Evolutionary conservation across 2,888 invertebrate species (phyloP).

Genomic region (Serripes groenlandicus): DNA sequence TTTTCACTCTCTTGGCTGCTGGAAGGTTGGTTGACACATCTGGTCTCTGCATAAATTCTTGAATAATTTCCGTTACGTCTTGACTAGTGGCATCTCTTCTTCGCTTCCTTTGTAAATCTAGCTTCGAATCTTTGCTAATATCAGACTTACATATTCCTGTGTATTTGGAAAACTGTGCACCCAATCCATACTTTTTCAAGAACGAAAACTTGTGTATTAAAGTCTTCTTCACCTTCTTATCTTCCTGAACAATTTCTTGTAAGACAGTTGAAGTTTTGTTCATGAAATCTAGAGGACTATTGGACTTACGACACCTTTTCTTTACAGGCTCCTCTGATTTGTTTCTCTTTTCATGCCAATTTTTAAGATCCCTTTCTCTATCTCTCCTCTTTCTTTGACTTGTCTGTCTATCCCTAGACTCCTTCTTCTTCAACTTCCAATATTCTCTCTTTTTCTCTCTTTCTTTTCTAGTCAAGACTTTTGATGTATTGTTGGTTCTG

Average conservation of each 20-base stretch:
- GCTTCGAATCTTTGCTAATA: conserved; percentile 4
- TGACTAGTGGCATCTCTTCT: conserved; percentile 6
- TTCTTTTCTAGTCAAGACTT: conserved; percentile 9
- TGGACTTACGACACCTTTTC: neutral
- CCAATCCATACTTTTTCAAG: conserved; percentile 1
- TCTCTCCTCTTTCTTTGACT: conserved; percentile 1
- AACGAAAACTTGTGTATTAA: conserved; percentile 13
- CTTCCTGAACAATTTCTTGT: conserved; percentile 13
- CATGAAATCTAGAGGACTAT: neutral
- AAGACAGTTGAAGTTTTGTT: neutral
- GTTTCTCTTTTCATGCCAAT: neutral
- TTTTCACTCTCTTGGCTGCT: conserved; percentile 10
- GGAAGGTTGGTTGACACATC: conserved; percentile 15
- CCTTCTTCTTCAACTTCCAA: conserved; percentile 6
- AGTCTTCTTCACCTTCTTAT: neutral
- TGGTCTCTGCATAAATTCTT: conserved; percentile 12
- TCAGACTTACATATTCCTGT: conserved; percentile 4
- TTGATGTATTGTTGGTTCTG: neutral
- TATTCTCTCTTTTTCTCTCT: neutral
- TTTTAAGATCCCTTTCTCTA: neutral
- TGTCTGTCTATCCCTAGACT: neutral
- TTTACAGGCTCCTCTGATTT: neutral
- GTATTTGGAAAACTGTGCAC: conserved; percentile 4
- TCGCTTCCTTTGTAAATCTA: conserved; percentile 4
- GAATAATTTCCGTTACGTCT: neutral